Evolutionary conservation across 2,888 invertebrate species (phyloP).

Genomic region (Horisme vitalbata): DNA sequence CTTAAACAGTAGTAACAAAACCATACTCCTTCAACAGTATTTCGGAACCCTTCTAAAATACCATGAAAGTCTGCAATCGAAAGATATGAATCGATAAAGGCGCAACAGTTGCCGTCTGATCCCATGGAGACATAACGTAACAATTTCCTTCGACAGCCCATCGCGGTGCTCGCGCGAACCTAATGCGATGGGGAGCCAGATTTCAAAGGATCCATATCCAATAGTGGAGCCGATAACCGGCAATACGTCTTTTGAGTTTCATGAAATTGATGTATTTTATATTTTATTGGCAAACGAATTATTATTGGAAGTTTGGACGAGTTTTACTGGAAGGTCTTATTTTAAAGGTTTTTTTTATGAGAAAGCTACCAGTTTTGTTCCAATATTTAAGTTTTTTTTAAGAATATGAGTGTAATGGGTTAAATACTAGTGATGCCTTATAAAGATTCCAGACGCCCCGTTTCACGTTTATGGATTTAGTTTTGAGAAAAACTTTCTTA

Average conservation of each 20-base stretch:
- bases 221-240: slow-evolving; percentile 31
- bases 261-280: neutral
- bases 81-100: slow-evolving; percentile 40
- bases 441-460: too few species aligned
- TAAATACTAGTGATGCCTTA: too few species aligned
- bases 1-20: too few species aligned
- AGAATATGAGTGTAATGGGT: too few species aligned
- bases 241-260: slow-evolving; percentile 5
- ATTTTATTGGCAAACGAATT: neutral
- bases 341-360: too few species aligned
- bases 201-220: slow-evolving; percentile 23
- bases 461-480: too few species aligned
- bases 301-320: too few species aligned
- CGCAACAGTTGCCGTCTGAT: slow-evolving; percentile 63
- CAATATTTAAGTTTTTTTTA: too few species aligned
- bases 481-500: too few species aligned
- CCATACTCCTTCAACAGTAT: too few species aligned
- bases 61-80: slow-evolving; percentile 16
- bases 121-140: slow-evolving; percentile 56
- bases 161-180: slow-evolving; percentile 38
- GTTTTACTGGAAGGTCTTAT: too few species aligned
- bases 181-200: slow-evolving; percentile 32
- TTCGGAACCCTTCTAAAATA: slow-evolving; percentile 6
- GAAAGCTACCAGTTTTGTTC: too few species aligned
- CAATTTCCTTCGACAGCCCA: slow-evolving; percentile 50